These are phyloP conservation scores for Nannospalax galili DNA, from an alignment of 2,113 vertebrate species.

Conservation along the genomic window DNA sequence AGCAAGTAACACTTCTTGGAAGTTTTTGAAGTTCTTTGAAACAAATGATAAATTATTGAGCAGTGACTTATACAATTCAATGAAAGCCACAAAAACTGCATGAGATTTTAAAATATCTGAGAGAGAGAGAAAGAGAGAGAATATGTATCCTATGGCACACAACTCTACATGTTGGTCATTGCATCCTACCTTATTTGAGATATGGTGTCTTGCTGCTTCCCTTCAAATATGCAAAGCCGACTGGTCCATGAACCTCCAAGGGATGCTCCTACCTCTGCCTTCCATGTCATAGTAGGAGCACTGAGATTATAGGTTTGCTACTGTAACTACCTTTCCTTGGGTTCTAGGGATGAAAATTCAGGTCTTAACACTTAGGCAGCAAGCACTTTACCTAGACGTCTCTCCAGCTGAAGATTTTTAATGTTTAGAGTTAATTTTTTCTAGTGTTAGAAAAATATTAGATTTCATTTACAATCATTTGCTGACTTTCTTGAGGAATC, in stretches of 20 bases:
- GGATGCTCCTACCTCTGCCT: background rate
- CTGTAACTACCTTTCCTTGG: too few species aligned
- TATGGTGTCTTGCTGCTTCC: background rate
- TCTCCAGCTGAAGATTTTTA: background rate
- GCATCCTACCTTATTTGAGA: background rate
- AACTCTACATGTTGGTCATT: background rate
- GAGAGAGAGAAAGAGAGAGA: background rate
- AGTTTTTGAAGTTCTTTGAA: slow-evolving; percentile 38
- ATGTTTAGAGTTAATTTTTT: background rate
- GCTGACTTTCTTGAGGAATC: background rate
- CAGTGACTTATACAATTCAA: background rate
- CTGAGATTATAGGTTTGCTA: background rate
- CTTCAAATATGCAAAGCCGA: background rate
- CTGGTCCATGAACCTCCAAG: background rate
- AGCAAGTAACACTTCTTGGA: background rate
- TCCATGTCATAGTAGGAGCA: background rate
- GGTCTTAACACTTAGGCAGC: background rate
- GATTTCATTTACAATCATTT: background rate
- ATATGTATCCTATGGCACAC: background rate
- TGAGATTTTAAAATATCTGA: background rate
- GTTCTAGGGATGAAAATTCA: background rate
- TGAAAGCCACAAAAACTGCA: background rate
- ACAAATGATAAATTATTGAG: background rate
- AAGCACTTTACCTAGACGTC: background rate
- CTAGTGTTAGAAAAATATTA: background rate